Base-by-base conservation (phyloP, 2,113 vertebrate genomes). In the Tyrannus savana region DNA sequence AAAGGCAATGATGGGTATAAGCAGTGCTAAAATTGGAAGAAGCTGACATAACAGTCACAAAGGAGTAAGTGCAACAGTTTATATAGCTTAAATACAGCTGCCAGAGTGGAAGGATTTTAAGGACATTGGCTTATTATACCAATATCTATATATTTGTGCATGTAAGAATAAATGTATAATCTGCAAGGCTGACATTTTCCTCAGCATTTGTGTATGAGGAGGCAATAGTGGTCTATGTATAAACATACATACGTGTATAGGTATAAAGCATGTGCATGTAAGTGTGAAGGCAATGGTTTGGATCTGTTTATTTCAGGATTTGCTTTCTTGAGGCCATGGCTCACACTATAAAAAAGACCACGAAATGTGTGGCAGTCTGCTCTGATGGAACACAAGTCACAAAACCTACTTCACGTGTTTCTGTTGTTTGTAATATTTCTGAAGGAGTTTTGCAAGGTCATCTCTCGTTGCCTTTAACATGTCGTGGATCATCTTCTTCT, bases 41-140 rank as follows among this genome's bases (percentile, higher is more conserved):
- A 94, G 67, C 41, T 96, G 93, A 84, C 41, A 3, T 84, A 95
- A 91, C 64, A 94, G 42, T 78, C 75, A 84, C 62, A 84, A 90
- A 66, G 42, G 35, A 85, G 3, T 60, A 92, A 82, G 50, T 21
- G n/a, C 58, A 87, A 76, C 14, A 47, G 33, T 82, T 89, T 77
- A 21, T 71, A 44, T 79, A 25, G 56, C 67, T 94, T 78, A 91
- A 87, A 60, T 74, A 66, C 50, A 93, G 50, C 64, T 93, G 64
- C 67, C 84, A 90, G 73, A 85, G 31, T 78, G 60, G 33, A 90
- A 95, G 41, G 28, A 8, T 22, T 93, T 88, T 89, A 93, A 87
- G 73, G 80, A 58, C 46, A 66, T 76, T 95, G 13, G 27, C 66
- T 92, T 96, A 16, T 52, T 52, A 27, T 15, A 52, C 50, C 14